Percentiles rank a stretch among this genome's conserved stretches.
These are phyloP conservation scores for Acromyrmex echinatior DNA, from an alignment of 1,140 invertebrate species.

Conservation along the genomic window DNA sequence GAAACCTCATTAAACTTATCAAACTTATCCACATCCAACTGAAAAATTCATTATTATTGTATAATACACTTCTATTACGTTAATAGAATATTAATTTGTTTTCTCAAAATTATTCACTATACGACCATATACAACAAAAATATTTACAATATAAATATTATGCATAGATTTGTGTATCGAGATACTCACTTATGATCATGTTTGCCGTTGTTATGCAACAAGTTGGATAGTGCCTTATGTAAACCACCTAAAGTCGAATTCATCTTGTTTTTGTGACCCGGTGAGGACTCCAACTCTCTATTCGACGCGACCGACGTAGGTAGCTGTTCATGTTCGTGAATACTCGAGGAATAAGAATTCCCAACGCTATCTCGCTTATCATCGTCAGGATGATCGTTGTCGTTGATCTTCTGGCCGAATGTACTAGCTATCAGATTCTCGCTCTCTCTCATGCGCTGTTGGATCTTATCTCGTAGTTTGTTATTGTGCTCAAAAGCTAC, in stretches of 20 bases:
- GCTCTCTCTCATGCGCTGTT: conserved; percentile 85
- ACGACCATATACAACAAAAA: background rate
- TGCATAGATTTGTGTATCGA: conserved; percentile 7
- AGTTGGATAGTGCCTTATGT: conserved; percentile 83
- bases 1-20: background rate
- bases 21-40: conserved; percentile 2
- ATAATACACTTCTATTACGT: background rate
- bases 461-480: conserved; percentile 85
- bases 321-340: conserved; percentile 40
- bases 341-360: conserved; percentile 56
- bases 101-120: background rate
- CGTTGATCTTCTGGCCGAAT: conserved; percentile 77
- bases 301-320: conserved; percentile 44
- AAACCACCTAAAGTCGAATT: conserved; percentile 80
- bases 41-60: background rate
- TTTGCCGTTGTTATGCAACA: conserved; percentile 84
- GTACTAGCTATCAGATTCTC: conserved; percentile 83
- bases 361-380: conserved; percentile 35
- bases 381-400: background rate
- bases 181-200: conserved; percentile 84
- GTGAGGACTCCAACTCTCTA: conserved; percentile 38
- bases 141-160: background rate
- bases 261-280: conserved; percentile 79
- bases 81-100: conserved; percentile 10
- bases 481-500: conserved; percentile 86